phyloP scores from a whole-genome alignment of 1,140 invertebrate genomes.

The Tetragnatha versicolor region DNA sequence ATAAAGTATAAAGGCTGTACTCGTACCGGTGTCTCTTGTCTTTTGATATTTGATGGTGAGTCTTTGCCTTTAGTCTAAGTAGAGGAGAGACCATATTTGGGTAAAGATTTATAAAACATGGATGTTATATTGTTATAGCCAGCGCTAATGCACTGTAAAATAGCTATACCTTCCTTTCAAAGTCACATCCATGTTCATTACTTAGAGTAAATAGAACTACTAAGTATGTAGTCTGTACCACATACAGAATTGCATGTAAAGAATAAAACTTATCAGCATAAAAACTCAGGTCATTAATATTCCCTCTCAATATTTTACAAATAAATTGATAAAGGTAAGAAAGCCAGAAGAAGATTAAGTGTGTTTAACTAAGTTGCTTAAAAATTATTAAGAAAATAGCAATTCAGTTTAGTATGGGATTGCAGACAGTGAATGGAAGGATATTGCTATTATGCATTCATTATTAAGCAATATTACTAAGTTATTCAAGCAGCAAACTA shows the following conservation, averaged over 20 bases:
- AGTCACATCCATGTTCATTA: slow-evolving; percentile 42
- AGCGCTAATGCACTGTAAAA: slow-evolving; percentile 36
- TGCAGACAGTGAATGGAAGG: slow-evolving; percentile 55
- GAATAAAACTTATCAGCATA: too few species aligned
- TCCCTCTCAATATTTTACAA: too few species aligned
- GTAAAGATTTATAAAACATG: slow-evolving; percentile 51
- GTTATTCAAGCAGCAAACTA: slow-evolving; percentile 51
- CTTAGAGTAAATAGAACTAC: too few species aligned
- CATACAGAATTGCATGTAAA: too few species aligned
- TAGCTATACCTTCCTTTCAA: slow-evolving; percentile 56
- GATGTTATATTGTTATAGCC: slow-evolving; percentile 43
- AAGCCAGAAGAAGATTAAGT: too few species aligned
- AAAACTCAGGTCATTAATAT: too few species aligned
- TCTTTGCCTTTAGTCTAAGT: slow-evolving; percentile 54
- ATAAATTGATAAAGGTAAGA: too few species aligned
- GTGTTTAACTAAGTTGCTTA: too few species aligned
- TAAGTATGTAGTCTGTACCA: too few species aligned
- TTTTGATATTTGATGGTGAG: slow-evolving; percentile 43
- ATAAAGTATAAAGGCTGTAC: slow-evolving; percentile 39
- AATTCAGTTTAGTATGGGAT: too few species aligned
- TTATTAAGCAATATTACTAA: slow-evolving; percentile 49
- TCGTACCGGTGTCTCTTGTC: slow-evolving; percentile 51
- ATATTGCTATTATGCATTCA: slow-evolving; percentile 55
- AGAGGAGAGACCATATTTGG: slow-evolving; percentile 54
- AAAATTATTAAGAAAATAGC: too few species aligned